Base-by-base conservation (phyloP, 1,140 invertebrate species). In the Neodiprion lecontei region DNA sequence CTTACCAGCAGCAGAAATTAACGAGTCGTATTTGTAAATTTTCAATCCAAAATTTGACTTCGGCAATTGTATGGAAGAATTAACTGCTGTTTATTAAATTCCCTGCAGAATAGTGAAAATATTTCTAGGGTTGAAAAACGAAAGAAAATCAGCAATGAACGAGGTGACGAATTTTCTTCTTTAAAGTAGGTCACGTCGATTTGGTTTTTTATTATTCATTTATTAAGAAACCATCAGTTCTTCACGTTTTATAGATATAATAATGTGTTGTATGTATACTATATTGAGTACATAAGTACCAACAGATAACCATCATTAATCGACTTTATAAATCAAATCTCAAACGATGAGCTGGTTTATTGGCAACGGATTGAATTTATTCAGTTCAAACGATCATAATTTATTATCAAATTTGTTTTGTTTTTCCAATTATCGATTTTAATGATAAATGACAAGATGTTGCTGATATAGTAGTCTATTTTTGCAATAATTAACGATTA, bases 131-230 rank as follows among this genome's bases (percentile, higher is more conserved):
- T 40, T 40, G 28, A 40, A 40, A 40, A 40, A 40, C 5, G 5
- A 40, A 40, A 40, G 28, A 40, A 40, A 40, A 40, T 40, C 28
- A 40, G 28, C 28, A 40, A 40, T 40, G 5, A 40, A 40, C 1
- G 28, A 40, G 28, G 28, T 40, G 28, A 40, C 28, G 28, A 1
- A 40, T 9, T 61, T 61, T 61, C n/a, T 9, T 61, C n/a, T n/a
- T 9, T 61, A 0, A 61, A 61, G 9, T 61, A 61, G n/a, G n/a
- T 12, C n/a, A 12, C 11, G n/a, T 14, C n/a, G 53, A 61, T 5
- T 61, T 61, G 11, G n/a, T 61, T 61, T 61, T 61, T 61, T 61
- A 61, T 61, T 61, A 61, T 61, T 61, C n/a, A 61, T 61, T 61
- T 61, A 61, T 61, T 61, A 61, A 12, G 53, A 61, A 61, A 61